Evolutionary conservation across 1,140 invertebrate species (phyloP), one percentile per base, ranked within the genome.

Genomic region (Papilio machaon): DNA sequence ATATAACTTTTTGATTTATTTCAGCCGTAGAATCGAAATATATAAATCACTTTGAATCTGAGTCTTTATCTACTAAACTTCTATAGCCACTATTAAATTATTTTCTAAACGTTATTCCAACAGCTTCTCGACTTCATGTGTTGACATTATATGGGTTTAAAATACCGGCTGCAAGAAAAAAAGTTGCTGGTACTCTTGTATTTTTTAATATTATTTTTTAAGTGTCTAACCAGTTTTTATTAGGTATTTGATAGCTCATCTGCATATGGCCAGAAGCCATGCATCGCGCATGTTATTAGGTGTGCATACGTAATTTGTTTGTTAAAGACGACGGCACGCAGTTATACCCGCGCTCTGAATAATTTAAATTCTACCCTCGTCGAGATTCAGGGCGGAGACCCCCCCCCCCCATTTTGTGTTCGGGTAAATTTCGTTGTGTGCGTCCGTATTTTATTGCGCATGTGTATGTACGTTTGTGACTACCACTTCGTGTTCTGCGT

Each of bases 291-390:
- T 88, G 91, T 93, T 94, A 94, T 94, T 94, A 93, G 91, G 91
- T 88, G 89, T 86, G 93, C 91, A 93, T 94, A 94, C 90, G 89
- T 94, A 94, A 94, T 94, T 94, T 94, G 93, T 94, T 94, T 94
- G 91, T 94, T 92, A 93, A 93, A 94, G 93, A 92, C 92, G 91
- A 88, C 88, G 88, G 92, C 88, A 91, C 90, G 88, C 91, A 92
- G 91, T 92, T 91, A 91, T 93, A 92, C 91, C 91, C 89, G 91
- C 89, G 90, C 91, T 91, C 90, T 93, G 93, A 93, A 94, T 93
- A 92, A 94, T 94, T 94, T 94, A 94, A 94, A 94, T 93, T 92
- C 89, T 93, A 93, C 91, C 92, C 89, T 89, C 84, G 87, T 84
- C 86, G 85, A 84, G 84, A 83, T 82, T 88, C 85, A 82, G 89